Evolutionary conservation across 2,888 invertebrate genomes (phyloP).

Genomic region (Meliscaeva auricollis): DNA sequence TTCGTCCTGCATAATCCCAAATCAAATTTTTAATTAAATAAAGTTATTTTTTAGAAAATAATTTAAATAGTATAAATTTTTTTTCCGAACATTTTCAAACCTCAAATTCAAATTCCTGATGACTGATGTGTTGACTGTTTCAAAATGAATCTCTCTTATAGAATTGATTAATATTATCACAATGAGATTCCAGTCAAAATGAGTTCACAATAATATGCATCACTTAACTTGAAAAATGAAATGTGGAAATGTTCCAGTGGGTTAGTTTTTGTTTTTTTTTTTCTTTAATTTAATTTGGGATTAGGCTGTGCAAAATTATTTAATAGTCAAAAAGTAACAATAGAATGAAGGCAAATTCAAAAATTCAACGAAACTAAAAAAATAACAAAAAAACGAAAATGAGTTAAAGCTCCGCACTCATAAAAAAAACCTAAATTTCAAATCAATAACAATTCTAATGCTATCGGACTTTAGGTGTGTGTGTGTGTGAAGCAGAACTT

Average conservation of each 20-base stretch:
- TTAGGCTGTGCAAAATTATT: conserved; percentile 45
- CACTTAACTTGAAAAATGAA: conserved; percentile 49
- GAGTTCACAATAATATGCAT: conserved; percentile 29
- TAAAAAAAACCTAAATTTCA: conserved; percentile 62
- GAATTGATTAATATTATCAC: conserved; percentile 63
- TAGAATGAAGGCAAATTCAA: conserved; percentile 23
- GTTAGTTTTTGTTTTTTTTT: background rate
- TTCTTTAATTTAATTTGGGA: conserved; percentile 45
- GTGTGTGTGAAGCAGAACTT: conserved; percentile 64
- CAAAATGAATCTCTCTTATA: conserved; percentile 49
- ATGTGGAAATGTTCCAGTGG: background rate
- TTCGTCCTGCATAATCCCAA: conserved; percentile 53
- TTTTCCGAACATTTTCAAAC: background rate
- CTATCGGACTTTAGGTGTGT: conserved; percentile 73
- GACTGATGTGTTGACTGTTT: conserved; percentile 21
- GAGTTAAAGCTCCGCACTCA: too few relatives aligned
- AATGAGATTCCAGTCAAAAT: conserved; percentile 59
- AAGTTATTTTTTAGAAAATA: conserved; percentile 14
- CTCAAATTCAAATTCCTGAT: conserved; percentile 58
- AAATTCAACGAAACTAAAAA: background rate
- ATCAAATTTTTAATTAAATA: conserved; percentile 2
- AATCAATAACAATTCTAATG: conserved; percentile 56
- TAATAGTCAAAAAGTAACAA: background rate
- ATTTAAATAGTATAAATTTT: conserved; percentile 10
- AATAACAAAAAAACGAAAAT: conserved; percentile 16